Evolutionary conservation across 1,140 invertebrate species (phyloP), one percentile per base, ranked within the genome.

Genomic region (Zaprionus lachaisei): DNA sequence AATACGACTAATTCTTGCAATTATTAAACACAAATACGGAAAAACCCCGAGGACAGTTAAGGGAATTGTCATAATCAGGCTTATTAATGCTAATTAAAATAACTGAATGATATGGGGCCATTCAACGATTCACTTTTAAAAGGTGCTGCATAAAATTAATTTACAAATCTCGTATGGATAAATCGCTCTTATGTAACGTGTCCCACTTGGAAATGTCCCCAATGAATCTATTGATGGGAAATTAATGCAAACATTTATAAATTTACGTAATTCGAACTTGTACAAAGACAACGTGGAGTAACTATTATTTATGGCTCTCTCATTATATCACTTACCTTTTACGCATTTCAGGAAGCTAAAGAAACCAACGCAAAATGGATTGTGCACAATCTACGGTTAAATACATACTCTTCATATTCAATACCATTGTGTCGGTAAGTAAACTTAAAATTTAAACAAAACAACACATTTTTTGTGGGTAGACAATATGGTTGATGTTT

Each of bases 401-500:
- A 94, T 97, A 96, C 93, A 94, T 97, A 80, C 94, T 97, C 66
- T 97, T 97, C 92, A 94, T 96, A 90, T 97, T 97, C 94, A 97
- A 97, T 93, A 94, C 97, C 80, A 91, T 97, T 63, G 97, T 97
- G 92, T 96, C 96, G 94, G 96, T 97, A 93, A 97, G 96, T 96
- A 72, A 74, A 47, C 11, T 31, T 26, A 5, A 44, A 72, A 70
- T 38, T 15, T 14, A 37, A 60, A 38, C 44, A 56, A 56, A 11
- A 14, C 24, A 15, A 37, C 22, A 28, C 17, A 41, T 56, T 20
- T 17, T 24, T 41, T 11, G 31, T 17, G 37, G 14, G 14, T 15
- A 38, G 37, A 37, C 34, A 12, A 37, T 4, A 12, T 11, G 4
- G 0, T 12, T 11, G 11, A 12, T 14, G 38, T 14, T 14, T 14